Evolutionary conservation across 1,140 invertebrate species (phyloP).

Genomic region (Drosophila parvula): DNA sequence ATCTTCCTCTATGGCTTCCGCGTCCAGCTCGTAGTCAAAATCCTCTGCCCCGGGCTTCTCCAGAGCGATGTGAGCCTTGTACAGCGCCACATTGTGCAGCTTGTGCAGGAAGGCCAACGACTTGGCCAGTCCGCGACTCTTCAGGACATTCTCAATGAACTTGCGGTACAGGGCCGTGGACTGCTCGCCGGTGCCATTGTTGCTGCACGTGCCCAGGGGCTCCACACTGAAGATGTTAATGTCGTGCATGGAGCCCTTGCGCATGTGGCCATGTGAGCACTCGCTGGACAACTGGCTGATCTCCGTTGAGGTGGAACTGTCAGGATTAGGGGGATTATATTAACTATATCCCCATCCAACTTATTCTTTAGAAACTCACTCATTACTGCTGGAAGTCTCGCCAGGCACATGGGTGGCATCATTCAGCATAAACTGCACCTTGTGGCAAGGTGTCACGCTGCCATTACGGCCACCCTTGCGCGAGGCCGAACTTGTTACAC

Average conservation of each 20-base stretch:
- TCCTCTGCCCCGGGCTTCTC: constrained; percentile 85
- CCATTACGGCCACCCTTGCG: constrained; percentile 47
- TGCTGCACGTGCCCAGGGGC: constrained; percentile 64
- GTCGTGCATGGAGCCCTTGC: constrained; percentile 78
- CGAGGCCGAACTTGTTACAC: constrained; percentile 37
- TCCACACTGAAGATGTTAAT: constrained; percentile 82
- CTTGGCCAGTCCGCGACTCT: constrained; percentile 92
- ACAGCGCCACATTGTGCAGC: constrained; percentile 87
- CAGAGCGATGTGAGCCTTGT: constrained; percentile 89
- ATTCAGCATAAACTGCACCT: constrained; percentile 79
- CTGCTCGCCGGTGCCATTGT: constrained; percentile 69
- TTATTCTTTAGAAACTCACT: constrained; percentile 45
- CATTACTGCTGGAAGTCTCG: constrained; percentile 79
- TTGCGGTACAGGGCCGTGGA: constrained; percentile 85
- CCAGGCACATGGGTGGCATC: constrained; percentile 72
- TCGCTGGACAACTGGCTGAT: constrained; percentile 74
- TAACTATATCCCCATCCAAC: neutral
- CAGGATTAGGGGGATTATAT: neutral
- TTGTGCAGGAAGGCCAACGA: constrained; percentile 90
- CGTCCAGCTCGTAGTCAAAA: constrained; percentile 70
- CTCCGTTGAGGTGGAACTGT: constrained; percentile 78
- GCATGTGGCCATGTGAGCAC: constrained; percentile 39
- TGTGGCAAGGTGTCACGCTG: constrained; percentile 55
- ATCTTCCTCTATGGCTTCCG: constrained; percentile 83
- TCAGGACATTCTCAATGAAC: constrained; percentile 94